Evolutionary conservation across 2,888 invertebrate species (phyloP).

Genomic region (Eustalomyia histrio): DNA sequence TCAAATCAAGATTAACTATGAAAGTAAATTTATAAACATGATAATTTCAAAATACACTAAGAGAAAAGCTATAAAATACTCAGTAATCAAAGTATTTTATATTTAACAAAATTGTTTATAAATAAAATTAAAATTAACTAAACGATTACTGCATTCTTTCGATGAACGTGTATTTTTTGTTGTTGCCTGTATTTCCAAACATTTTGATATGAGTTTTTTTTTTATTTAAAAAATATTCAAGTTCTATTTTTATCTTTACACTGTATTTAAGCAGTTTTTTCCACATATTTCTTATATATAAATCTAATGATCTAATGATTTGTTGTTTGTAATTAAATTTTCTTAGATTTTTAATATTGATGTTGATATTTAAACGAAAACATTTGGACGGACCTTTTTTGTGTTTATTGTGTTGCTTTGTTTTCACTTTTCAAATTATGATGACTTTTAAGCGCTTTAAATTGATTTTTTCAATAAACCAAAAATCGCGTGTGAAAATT

Average conservation of each 20-base stretch:
- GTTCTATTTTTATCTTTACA: slow-evolving; percentile 47
- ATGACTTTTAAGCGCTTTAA: neutral
- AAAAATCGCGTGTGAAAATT: slow-evolving; percentile 24
- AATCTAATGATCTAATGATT: neutral
- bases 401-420: neutral
- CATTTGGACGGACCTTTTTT: slow-evolving; percentile 24
- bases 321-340: neutral
- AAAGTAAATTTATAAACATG: neutral
- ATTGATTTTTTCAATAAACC: slow-evolving; percentile 13
- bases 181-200: slow-evolving; percentile 20
- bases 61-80: neutral
- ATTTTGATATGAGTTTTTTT: neutral
- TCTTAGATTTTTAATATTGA: slow-evolving; percentile 7
- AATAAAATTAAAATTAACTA: slow-evolving; percentile 11
- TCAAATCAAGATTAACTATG: neutral
- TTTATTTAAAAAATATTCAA: slow-evolving; percentile 2
- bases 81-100: neutral
- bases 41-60: neutral
- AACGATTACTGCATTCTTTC: slow-evolving; percentile 60
- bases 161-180: neutral
- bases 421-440: neutral
- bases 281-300: neutral
- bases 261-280: slow-evolving; percentile 19
- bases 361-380: slow-evolving; percentile 3
- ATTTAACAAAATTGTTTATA: neutral